phyloP scores from a whole-genome alignment of 2,113 vertebrate species.

The Connochaetes taurinus region DNA sequence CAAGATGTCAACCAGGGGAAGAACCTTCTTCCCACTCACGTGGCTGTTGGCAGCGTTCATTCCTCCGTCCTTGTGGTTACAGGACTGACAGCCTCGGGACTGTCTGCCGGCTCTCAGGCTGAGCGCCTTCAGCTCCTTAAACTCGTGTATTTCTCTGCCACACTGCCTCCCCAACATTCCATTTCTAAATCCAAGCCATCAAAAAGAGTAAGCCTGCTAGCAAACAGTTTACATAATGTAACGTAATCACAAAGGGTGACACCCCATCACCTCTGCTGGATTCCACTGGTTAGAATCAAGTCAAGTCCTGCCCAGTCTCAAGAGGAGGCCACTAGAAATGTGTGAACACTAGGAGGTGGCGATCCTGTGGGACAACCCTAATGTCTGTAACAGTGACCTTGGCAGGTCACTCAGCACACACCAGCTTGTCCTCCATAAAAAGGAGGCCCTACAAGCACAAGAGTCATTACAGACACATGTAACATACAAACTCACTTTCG shows the following conservation, averaged over 20 bases:
- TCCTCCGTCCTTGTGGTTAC: not conserved
- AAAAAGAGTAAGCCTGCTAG: not conserved
- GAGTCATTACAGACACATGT: not conserved
- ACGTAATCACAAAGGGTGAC: not conserved
- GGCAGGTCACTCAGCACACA: not conserved
- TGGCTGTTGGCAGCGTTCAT: not conserved
- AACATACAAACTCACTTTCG: not conserved
- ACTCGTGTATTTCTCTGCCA: not conserved
- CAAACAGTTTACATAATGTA: not conserved
- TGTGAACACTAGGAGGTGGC: not conserved
- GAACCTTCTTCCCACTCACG: fast-evolving
- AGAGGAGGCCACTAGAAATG: not conserved
- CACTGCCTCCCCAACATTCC: not conserved
- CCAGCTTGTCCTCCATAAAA: not conserved
- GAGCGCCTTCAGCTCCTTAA: not conserved
- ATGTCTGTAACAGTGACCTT: not conserved
- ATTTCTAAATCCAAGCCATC: not conserved
- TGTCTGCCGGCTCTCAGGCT: not conserved
- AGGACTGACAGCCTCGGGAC: not conserved
- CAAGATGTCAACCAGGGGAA: not conserved
- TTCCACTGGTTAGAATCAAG: not conserved
- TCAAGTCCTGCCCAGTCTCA: not conserved
- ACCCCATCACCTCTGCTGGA: not conserved
- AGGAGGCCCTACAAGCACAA: not conserved
- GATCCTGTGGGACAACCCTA: not conserved